Conservation (phyloP, 2,113 vertebrate species). For the Callocephalon fimbriatum region DNA sequence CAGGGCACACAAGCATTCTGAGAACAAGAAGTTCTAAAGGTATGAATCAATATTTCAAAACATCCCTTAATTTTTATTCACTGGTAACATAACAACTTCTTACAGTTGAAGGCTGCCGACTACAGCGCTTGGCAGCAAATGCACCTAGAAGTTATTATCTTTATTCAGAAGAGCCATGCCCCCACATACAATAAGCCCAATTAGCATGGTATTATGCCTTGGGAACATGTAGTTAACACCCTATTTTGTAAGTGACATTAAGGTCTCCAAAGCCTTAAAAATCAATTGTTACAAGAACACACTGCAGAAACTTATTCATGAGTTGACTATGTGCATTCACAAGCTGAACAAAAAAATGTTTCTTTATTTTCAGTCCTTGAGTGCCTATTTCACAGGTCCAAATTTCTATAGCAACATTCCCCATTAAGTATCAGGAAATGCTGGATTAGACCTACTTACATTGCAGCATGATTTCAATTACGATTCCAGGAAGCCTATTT, state of each 20-base stretch:
- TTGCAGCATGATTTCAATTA: slow-evolving; percentile 15
- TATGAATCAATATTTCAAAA: background rate
- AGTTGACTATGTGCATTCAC: background rate
- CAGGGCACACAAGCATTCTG: background rate
- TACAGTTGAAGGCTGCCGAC: background rate
- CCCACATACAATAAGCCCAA: background rate
- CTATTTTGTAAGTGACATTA: background rate
- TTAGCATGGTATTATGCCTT: background rate
- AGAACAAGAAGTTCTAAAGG: background rate
- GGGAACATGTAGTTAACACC: background rate
- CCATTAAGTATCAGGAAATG: slow-evolving; percentile 30
- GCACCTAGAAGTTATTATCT: background rate
- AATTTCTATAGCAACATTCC: slow-evolving; percentile 64
- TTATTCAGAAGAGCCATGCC: background rate
- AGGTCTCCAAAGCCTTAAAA: background rate
- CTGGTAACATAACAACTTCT: background rate
- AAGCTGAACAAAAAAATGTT: background rate
- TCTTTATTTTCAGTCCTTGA: background rate
- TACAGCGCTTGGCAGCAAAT: background rate
- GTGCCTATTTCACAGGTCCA: background rate
- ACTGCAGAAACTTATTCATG: background rate
- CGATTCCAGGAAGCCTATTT: slow-evolving; percentile 44
- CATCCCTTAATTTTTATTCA: background rate
- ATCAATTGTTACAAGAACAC: background rate
- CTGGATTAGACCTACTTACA: slow-evolving; percentile 17